Base-by-base conservation (phyloP, 2,888 invertebrate species). In the Gasteruption jaculator region DNA sequence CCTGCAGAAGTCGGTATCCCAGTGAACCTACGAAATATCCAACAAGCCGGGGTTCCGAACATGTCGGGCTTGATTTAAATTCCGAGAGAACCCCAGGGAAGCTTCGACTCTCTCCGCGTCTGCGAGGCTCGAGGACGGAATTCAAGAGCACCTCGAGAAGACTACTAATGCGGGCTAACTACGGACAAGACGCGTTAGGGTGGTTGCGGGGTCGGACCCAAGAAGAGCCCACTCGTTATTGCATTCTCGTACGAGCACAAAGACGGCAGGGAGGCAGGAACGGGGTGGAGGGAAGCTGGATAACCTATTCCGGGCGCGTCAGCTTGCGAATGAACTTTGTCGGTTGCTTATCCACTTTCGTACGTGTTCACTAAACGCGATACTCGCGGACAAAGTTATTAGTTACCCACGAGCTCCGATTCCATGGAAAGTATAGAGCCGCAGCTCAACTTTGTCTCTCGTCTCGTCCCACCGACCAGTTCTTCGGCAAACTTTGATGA, bases 261-360 rank as follows among this genome's bases (percentile, higher is more conserved):
- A 22, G 34, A 24, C 14, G 25, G 14, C 10, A 7, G 29, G 4
- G n/a, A 14, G 4, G 5, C 20, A 45, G 45, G 30, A 39, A 32
- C 33, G 43, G 15, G 10, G 11, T 20, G 8, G 15, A 15, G 24
- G 5, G 12, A 20, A 20, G 5, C 21, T n/a, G 21, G 21, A 67
- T 66, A 68, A 68, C 56, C 66, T 62, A 70, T 70, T 70, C 68
- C 56, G 55, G 48, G 48, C 60, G 66, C 65, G 66, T 68, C 63
- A 63, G 57, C 56, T 48, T 55, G 58, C 58, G 63, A 65, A 63
- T 63, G 63, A 68, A 68, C 61, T 69, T 68, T 56, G 50, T 50
- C 50, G 58, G 49, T 62, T 64, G 64, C 62, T 67, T 67, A 65
- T 67, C 65, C 63, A 66, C 63, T 66, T 68, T 68, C 59, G 64